Percentiles rank a stretch among this genome's conserved stretches.
Evolutionary conservation across 1,140 invertebrate species (phyloP).

Genomic region (Rhopalosiphum maidis): DNA sequence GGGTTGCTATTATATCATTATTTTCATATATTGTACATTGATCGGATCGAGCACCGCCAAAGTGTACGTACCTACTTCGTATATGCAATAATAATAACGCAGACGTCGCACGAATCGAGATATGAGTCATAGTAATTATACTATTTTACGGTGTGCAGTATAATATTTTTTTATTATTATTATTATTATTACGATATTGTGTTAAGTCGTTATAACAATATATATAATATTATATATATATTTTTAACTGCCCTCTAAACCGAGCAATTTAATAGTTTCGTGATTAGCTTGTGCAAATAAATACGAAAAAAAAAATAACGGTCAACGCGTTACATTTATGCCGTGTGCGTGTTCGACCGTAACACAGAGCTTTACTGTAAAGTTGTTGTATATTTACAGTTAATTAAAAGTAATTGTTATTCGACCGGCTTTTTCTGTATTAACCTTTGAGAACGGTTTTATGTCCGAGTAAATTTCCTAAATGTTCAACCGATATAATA

Average conservation of each 20-base stretch:
- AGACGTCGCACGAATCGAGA: background rate
- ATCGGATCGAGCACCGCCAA: background rate
- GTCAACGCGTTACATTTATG: background rate
- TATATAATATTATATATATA: background rate
- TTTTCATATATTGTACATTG: background rate
- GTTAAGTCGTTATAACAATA: background rate
- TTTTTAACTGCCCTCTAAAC: constrained; percentile 20
- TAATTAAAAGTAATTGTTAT: constrained; percentile 43
- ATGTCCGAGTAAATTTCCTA: background rate
- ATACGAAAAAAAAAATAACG: background rate
- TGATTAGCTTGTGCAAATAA: constrained; percentile 34
- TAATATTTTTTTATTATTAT: background rate
- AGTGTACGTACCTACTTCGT: background rate
- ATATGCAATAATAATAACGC: too few species aligned
- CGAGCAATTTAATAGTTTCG: constrained; percentile 25
- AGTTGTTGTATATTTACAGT: constrained; percentile 30
- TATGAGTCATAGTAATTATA: background rate
- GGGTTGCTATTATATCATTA: background rate
- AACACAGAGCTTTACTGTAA: constrained; percentile 4
- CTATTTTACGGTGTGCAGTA: background rate
- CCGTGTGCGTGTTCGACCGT: constrained; percentile 32
- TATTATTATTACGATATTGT: background rate
- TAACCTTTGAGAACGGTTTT: constrained; percentile 19
- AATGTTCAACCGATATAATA: background rate
- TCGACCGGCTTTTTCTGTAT: constrained; percentile 3